Evolutionary conservation across 2,888 invertebrate species (phyloP).

Genomic region (Nebria salina): DNA sequence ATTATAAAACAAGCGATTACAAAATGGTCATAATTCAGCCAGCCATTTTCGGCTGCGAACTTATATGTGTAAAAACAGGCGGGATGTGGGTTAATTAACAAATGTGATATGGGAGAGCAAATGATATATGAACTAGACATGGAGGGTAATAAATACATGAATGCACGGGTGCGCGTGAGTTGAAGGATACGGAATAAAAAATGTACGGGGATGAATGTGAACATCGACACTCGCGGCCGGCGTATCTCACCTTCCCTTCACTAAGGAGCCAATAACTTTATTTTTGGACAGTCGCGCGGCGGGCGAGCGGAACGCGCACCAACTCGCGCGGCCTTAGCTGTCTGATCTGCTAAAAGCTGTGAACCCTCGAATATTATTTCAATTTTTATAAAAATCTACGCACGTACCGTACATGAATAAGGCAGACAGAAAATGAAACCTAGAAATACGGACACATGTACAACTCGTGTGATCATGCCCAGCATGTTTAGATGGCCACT

Average conservation of each 20-base stretch:
- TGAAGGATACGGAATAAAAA: slow-evolving; percentile 1
- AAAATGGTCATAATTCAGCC: not conserved
- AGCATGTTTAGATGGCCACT: not conserved
- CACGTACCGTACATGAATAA: slow-evolving; percentile 42
- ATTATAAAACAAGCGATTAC: not conserved
- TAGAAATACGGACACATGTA: slow-evolving; percentile 36
- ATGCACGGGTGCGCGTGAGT: not conserved
- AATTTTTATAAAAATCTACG: slow-evolving; percentile 39
- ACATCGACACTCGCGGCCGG: not conserved
- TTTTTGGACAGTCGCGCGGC: not conserved
- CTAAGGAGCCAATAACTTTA: not conserved
- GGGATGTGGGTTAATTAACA: not conserved
- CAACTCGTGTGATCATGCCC: slow-evolving; percentile 1
- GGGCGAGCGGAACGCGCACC: too few species aligned
- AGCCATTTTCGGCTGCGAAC: not conserved
- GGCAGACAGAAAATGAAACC: slow-evolving; percentile 37
- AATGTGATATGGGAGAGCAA: not conserved
- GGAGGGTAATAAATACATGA: not conserved
- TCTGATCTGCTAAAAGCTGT: not conserved
- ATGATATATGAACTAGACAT: slow-evolving; percentile 1
- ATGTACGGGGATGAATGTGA: not conserved
- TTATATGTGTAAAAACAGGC: slow-evolving; percentile 1
- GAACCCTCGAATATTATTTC: slow-evolving; percentile 37
- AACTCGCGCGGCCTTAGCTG: not conserved
- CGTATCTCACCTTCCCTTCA: not conserved